Evolutionary conservation across 1,140 invertebrate genomes (phyloP), one percentile per base, ranked within the genome.

Genomic region (Hermatobates lingyangjiaoensis): DNA sequence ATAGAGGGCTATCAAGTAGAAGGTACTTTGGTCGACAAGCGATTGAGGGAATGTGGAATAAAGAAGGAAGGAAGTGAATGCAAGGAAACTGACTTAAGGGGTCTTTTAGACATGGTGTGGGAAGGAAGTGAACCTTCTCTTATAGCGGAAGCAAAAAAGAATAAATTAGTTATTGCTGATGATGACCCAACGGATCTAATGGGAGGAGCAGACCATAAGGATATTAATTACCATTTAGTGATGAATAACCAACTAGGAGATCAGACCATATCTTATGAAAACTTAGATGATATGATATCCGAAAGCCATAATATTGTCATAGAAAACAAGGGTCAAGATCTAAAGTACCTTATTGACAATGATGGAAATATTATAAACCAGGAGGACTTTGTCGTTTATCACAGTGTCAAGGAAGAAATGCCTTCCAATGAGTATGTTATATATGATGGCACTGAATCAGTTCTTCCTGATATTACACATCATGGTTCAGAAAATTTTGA

Each of bases 1-100:
- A 58, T 58, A 23, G 52, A 54, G 49, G 54, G 52, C 18, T 58
- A 56, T 47, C 50, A 56, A 45, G 53, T 58, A 15, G 49, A 52
- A 14, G 55, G 57, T 18, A 56, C 54, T 7, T 23, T 58, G 1
- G 48, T 56, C 7, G 48, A 53, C 12, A 24, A 51, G 3, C 50
- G 48, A 50, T 24, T 48, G 15, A 42, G 38, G 24, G 50, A 50
- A 21, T 49, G 40, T 5, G 18, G 30, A 4, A 49, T n/a, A n/a
- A 54, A 54, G 50, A 34, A 23, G 23, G 38, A 24, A 3, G 27
- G 23, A 25, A 56, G 30, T 48, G 30, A 27, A n/a, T 26, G 28
- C 18, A 46, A 54, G 51, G 47, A 44, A 27, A 44, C 50, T 34
- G 56, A 57, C 47, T 50, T 55, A 10, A 52, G 54, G 27, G 50